Base-by-base conservation (phyloP, 1,140 invertebrate genomes). In the Pogonomyrmex californicus region DNA sequence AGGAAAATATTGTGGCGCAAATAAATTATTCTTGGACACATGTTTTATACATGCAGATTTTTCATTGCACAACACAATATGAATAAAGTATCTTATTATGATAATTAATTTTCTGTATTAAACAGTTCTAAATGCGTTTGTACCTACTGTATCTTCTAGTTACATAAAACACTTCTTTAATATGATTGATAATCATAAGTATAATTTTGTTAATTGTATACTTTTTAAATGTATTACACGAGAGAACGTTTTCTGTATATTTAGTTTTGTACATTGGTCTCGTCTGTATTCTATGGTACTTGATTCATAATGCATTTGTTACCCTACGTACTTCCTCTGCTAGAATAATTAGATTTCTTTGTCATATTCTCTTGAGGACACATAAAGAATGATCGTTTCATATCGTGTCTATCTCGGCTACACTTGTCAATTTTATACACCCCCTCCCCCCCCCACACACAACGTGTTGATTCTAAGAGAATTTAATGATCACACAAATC, bases 21-120 rank as follows among this genome's bases (percentile, higher is more conserved):
- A 91, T 91, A 90, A 91, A 91, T 91, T 91, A 91, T 91, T 91
- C 89, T 89, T 90, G 68, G 70, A 90, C 76, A 78, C 89, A 73
- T 76, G 36, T 87, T 90, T 90, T 81, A 77, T 91, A 90, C 65
- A 68, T 65, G 79, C 62, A 71, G 75, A 77, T 87, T 70, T 88
- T 90, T 90, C 90, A 90, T 90, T 90, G 33, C 47, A 86, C 38
- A 33, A 75, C 17, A 66, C 60, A 36, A 81, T 17, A 54, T 4
- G 41, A 47, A 75, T 12, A 38, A 54, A 7, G 7, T 30, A n/a
- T 68, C 41, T 83, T 83, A 33, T n/a, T 73, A 33, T 4, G 38
- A 65, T 41, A 63, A 44, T 54, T 54, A 68, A 47, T 7, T 81
- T 70, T 14, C 3, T 71, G 47, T 33, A 38, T 71, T 56, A 54